Base-by-base conservation (phyloP, 2,113 vertebrate species). In the Pardalotus punctatus region DNA sequence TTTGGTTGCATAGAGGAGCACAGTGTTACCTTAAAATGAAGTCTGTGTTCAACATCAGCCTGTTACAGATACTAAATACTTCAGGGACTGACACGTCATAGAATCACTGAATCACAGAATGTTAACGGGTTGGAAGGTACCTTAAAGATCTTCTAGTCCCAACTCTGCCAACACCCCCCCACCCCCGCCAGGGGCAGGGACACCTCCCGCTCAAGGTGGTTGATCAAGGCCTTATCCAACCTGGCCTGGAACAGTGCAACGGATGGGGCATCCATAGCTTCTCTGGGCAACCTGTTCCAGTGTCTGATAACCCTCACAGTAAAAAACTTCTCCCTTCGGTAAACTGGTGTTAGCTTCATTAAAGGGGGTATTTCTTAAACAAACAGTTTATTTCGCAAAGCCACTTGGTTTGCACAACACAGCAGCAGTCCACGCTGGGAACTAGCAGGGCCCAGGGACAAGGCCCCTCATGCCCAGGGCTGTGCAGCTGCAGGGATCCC, bases 381-480 rank as follows among this genome's bases (percentile, higher is more conserved):
- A 61, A 36, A 21, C 1, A 0, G 12, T 69, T 69, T 64, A 27
- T 62, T 88, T 88, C 31, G 11, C 35, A 79, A 64, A 83, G 11
- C 8, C 13, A 10, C 24, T 62, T 40, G 14, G n/a, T 36, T 74
- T 57, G 65, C 5, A 0, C 60, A 45, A 38, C 2, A 5, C 12
- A 27, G 36, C 23, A 27, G 23, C 51, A n/a, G 43, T 10, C 18
- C 10, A 22, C 11, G 0, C 1, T 6, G 13, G 31, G 13, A 66
- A 40, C 21, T 28, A 25, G 9, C 18, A 14, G 11, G 7, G 14
- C 14, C 14, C 2, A 0, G 3, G 33, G 4, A 11, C 8, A 0
- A 3, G 29, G 6, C 40, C 35, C 20, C 29, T 51, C 48, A 14
- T 0, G 3, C 5, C 17, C 6, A 2, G 4, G 15, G 11, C 20